Base-by-base conservation (phyloP, 2,113 vertebrate genomes). In the Neolamprologus cancellatus region DNA sequence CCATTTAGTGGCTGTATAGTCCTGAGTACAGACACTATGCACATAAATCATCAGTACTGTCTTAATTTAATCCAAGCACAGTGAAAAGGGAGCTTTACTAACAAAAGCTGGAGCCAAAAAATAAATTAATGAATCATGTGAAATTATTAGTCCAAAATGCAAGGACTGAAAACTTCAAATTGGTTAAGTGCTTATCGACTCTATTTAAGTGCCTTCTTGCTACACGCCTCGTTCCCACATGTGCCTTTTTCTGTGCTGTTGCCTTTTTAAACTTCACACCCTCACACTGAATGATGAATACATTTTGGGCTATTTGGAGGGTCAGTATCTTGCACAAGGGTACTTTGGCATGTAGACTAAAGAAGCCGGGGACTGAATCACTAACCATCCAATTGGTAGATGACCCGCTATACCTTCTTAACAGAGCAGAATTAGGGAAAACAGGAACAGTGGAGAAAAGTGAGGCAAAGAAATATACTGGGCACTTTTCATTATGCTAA, bases 211-310 rank as follows among this genome's bases (percentile, higher is more conserved):
- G 12, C 36, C 20, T 41, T 69, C 12, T 69, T 69, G 0, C 64
- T 69, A 41, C 5, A 69, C 3, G 1, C 64, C 3, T 41, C 1
- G 0, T 0, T 69, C 36, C 36, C 64, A 69, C 36, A 15, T 23
- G 12, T 41, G 12, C 12, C 4, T 69, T 69, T 41, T 69, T 23
- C 64, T 69, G 12, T 41, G 34, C 36, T 14, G n/a, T 41, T 15
- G 12, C 34, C 1, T 14, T 41, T 41, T 69, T 41, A 41, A 25
- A 20, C 7, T 69, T 69, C 34, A 69, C 34, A 36, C 18, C 1
- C 18, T 36, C 61, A 36, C 34, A 41, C 64, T 69, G 12, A 64
- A 64, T 41, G 4, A 41, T 69, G 64, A 39, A 69, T 41, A 36
- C n/a, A 69, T 41, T 41, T 23, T 23, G n/a, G n/a, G n/a, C 36